A percentile compares a stretch with the other conserved stretches of the same genome.
Conservation (phyloP, 2,113 vertebrate species). For the Passer montanus region DNA sequence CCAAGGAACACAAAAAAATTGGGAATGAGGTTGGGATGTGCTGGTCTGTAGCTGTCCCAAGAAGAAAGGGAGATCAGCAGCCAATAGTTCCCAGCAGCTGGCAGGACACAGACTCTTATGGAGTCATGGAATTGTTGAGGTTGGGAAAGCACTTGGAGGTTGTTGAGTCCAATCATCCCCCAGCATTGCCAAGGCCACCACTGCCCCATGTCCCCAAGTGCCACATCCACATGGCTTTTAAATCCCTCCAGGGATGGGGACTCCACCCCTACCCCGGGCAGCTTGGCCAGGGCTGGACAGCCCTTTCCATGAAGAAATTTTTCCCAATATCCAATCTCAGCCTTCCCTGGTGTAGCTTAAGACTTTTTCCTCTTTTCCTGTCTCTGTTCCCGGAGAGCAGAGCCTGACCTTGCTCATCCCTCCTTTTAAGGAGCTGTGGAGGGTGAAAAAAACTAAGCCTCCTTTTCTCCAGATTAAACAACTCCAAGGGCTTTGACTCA, state of each 20-base stretch:
- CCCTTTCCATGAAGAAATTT: not conserved
- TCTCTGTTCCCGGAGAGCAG: not conserved
- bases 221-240: fast-evolving
- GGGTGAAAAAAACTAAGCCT: not conserved
- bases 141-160: not conserved
- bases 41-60: not conserved
- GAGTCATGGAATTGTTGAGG: not conserved
- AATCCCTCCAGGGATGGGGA: not conserved
- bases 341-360: not conserved
- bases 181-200: not conserved
- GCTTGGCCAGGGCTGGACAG: not conserved
- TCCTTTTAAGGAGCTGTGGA: not conserved
- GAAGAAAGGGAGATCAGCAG: not conserved
- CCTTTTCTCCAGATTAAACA: not conserved
- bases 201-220: fast-evolving
- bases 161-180: not conserved
- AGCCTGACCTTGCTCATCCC: not conserved
- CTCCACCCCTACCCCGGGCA: not conserved
- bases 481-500: not conserved
- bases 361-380: not conserved
- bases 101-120: not conserved
- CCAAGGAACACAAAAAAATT: not conserved
- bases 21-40: not conserved
- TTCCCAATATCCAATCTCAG: not conserved
- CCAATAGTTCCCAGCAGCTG: not conserved